Percentiles rank a stretch among this genome's conserved stretches.
phyloP scores from a whole-genome alignment of 2,888 invertebrate species.

The Tupiocoris notatus region DNA sequence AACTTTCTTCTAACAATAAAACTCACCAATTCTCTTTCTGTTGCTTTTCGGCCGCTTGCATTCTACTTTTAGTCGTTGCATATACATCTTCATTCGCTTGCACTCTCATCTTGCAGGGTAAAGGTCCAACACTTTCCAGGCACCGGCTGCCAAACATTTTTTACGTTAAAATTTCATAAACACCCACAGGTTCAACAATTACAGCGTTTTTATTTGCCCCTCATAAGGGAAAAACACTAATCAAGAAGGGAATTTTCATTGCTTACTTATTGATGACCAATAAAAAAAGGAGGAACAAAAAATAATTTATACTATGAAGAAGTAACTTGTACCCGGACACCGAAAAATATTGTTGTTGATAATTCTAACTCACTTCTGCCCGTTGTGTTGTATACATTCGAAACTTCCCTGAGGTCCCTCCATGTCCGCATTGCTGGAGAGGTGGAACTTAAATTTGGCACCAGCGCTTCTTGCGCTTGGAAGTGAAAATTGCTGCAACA shows the following conservation, averaged over 20 bases:
- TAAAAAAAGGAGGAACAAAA: no score
- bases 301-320: no score
- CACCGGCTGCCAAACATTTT: conserved; percentile 46
- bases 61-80: conserved; percentile 85
- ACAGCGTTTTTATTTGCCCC: no score
- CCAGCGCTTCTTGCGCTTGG: conserved; percentile 57
- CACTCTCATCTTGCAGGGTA: conserved; percentile 85
- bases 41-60: conserved; percentile 88
- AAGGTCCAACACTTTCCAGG: conserved; percentile 64
- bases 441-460: conserved; percentile 68
- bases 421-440: conserved; percentile 76
- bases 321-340: no score
- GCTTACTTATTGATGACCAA: no score
- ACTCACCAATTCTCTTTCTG: conserved; percentile 87
- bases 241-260: no score
- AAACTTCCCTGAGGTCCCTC: conserved; percentile 87
- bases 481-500: conserved; percentile 69
- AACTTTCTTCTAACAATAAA: background rate
- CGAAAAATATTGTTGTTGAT: no score
- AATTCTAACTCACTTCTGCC: conserved; percentile 56
- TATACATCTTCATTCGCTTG: conserved; percentile 95
- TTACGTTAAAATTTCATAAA: no score
- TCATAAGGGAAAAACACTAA: no score
- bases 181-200: no score
- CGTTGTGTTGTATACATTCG: conserved; percentile 80